Evolutionary conservation across 2,888 invertebrate species (phyloP), one percentile per base, ranked within the genome.

Genomic region (Hirtodrosophila alboralis): DNA sequence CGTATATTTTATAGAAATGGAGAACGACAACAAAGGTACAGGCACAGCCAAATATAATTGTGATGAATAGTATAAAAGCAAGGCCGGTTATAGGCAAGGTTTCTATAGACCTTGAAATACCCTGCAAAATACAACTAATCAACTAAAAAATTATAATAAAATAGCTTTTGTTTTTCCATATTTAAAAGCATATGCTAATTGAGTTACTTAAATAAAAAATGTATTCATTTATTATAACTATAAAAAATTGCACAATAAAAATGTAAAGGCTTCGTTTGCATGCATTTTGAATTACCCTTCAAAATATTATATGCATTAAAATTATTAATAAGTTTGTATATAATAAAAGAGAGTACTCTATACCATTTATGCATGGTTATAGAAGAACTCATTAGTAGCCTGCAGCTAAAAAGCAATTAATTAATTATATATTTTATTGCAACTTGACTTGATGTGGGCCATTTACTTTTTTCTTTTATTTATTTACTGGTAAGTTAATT

Each of bases 1-100:
- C 69, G 51, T 33, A 60, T 64, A 62, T 62, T 67, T 75, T 41
- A 67, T 57, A 54, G 34, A 56, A 56, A 40, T 52, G 49, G 36
- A 16, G 21, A 72, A 58, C 59, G 54, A 51, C 52, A 48, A 26
- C 41, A 41, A 45, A 26, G 36, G 40, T 13, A 30, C 18, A 33
- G 57, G 48, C 48, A 43, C 36, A 48, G 62, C 26, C 58, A 40
- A 48, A 38, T 33, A 67, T 59, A 71, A 63, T 62, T 59, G 60
- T 58, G 45, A 68, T 53, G 47, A 54, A 60, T 63, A 49, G 36
- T 31, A 47, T 27, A 36, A 43, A 33, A 31, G 43, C 47, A 60
- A 53, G 44, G 37, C 21, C 37, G 6, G 26, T 9, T 8, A 4
- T 21, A 26, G 8, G 7, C 6, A 1, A 14, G n/a, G 14, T 7